Conservation (phyloP, 2,888 invertebrate genomes). For the Ctena decussata region DNA sequence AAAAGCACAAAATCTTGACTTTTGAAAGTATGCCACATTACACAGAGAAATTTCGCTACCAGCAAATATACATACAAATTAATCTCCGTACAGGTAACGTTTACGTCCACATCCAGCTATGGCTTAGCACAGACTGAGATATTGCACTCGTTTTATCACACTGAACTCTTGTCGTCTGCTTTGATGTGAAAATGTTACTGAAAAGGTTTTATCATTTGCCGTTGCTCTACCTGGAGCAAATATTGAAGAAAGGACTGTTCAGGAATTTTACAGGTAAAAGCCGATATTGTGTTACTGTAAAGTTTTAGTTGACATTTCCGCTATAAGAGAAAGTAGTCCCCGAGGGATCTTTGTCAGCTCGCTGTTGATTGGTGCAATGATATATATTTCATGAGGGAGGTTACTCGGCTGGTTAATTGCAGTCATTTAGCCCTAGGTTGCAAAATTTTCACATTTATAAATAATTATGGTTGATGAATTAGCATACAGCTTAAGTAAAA, state of each 20-base stretch:
- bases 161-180: not conserved
- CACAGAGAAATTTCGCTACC: conserved; percentile 8
- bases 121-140: not conserved
- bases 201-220: not conserved
- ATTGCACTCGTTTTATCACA: conserved; percentile 11
- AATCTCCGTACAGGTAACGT: not conserved
- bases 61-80: conserved; percentile 26
- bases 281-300: not conserved
- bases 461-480: conserved; percentile 21
- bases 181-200: conserved; percentile 1
- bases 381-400: conserved; percentile 41
- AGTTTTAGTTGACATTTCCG: conserved; percentile 1
- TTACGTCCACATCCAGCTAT: conserved; percentile 1
- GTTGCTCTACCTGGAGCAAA: not conserved
- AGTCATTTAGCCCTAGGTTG: conserved; percentile 1
- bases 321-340: not conserved
- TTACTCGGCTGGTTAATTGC: conserved; percentile 12
- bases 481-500: not conserved
- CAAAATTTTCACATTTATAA: conserved; percentile 21
- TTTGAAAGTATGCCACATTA: conserved; percentile 18
- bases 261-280: not conserved
- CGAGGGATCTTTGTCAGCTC: not conserved
- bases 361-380: conserved; percentile 42
- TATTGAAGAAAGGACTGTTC: not conserved
- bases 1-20: conserved; percentile 19